Evolutionary conservation across 2,888 invertebrate species (phyloP), one percentile per base, ranked within the genome.

Genomic region (Hypolimnas misippus): DNA sequence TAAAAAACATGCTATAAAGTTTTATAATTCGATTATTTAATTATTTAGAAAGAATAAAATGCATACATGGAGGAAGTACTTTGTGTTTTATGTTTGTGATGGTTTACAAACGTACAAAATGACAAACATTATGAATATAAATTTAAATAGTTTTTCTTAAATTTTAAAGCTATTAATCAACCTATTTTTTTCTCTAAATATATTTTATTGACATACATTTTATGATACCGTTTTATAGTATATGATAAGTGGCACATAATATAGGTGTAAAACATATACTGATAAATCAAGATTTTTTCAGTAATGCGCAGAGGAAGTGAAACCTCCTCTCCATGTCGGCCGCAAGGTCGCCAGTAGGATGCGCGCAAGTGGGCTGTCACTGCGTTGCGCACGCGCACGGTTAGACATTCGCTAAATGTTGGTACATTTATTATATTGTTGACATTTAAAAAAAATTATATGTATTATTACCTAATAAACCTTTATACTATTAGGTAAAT

Each of bases 311-410:
- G 78, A 87, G 89, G 90, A 90, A 89, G 90, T 89, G 90, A 90
- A 90, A 90, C 81, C 83, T 79, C 67, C 69, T 71, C 77, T 76
- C 76, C 84, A 88, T 87, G 88, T 89, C 82, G 84, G 90, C 81
- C 89, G 77, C 87, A 89, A 89, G 90, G 90, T 88, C 89, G 84
- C 82, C 57, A 87, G 83, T 85, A 91, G 90, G 90, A 91, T 90
- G 87, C 84, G 83, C 77, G 79, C 84, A 87, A 87, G 81, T 87
- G 84, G 87, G 86, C 82, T 86, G 82, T 77, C 76, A 77, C 79
- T 78, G 59, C 64, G 75, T 70, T 70, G 68, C 64, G 63, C 58
- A 61, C 58, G 70, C 38, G 49, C 56, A 57, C 57, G 17, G 44
- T 19, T 52, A 53, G 17, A 8, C 65, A 59, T 72, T 62, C 81